Evolutionary conservation across 2,113 vertebrate species (phyloP).

Genomic region (Clinocottus analis): DNA sequence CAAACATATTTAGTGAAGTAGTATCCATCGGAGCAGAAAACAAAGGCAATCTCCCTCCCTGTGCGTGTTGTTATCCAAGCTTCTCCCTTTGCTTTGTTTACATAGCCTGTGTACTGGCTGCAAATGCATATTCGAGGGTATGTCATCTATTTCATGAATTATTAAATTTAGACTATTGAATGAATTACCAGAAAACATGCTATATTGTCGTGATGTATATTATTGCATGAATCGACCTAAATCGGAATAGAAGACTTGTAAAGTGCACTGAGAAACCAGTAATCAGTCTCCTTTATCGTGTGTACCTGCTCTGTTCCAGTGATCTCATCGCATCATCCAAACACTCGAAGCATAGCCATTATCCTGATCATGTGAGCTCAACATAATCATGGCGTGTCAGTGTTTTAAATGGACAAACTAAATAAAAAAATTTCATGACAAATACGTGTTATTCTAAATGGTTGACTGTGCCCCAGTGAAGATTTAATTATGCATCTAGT

Average conservation of each 20-base stretch:
- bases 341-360: background rate
- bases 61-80: too few species aligned
- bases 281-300: background rate
- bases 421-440: background rate
- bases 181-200: background rate
- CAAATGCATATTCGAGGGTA: too few species aligned
- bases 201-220: background rate
- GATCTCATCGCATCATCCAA: background rate
- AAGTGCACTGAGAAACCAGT: background rate
- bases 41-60: too few species aligned
- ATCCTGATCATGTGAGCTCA: background rate
- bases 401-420: background rate
- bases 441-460: conserved; percentile 1
- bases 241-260: background rate
- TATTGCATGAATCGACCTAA: background rate
- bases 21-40: too few species aligned
- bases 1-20: background rate
- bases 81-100: background rate
- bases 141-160: background rate
- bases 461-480: conserved; percentile 13
- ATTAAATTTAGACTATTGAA: background rate
- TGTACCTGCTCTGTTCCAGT: background rate
- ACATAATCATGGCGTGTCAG: background rate
- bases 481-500: conserved; percentile 37
- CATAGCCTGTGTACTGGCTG: background rate